These are phyloP conservation scores for Melipona quadrifasciata DNA, from an alignment of 1,140 invertebrate genomes.

Conservation along the genomic window DNA sequence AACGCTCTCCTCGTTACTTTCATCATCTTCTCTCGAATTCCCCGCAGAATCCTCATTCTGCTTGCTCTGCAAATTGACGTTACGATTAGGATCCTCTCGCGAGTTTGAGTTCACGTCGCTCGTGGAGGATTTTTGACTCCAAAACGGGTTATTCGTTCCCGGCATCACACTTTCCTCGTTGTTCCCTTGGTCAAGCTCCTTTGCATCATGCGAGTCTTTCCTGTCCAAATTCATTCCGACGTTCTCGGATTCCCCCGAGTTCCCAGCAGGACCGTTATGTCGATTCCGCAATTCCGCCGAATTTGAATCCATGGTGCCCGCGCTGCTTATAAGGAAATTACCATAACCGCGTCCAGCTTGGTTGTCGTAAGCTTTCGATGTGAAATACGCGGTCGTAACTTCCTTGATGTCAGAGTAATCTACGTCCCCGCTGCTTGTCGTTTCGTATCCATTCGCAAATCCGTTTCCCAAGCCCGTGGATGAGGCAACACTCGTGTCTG, in stretches of 20 bases:
- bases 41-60: background rate
- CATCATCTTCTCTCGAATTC: background rate
- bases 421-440: background rate
- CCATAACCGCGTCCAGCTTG: background rate
- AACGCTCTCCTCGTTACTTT: background rate
- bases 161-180: no score
- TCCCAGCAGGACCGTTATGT: no score
- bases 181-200: no score
- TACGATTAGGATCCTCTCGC: background rate
- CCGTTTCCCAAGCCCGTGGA: no score
- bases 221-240: no score
- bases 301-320: background rate
- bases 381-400: constrained; percentile 27
- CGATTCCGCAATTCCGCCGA: no score
- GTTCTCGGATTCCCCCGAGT: no score
- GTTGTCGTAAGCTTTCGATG: constrained; percentile 26
- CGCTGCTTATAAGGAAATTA: background rate
- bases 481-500: background rate
- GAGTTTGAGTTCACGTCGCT: no score
- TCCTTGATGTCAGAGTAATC: constrained; percentile 45
- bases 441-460: background rate
- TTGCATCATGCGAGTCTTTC: no score
- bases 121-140: no score
- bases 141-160: no score
- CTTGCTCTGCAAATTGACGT: background rate